phyloP scores from a whole-genome alignment of 2,888 invertebrate genomes.

The Mactromeris polynyma region DNA sequence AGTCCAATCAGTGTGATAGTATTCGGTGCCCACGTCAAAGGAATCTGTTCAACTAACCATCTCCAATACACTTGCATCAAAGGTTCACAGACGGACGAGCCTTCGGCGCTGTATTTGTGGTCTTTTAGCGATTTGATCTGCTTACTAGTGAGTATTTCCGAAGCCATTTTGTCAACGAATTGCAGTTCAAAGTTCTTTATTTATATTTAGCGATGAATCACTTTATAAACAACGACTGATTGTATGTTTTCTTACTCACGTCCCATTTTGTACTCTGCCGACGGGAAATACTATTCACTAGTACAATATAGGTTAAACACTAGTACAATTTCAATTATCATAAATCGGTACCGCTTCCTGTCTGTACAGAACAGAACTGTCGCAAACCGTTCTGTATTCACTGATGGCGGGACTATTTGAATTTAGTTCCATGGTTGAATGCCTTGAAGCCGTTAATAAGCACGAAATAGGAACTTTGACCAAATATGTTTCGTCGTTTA shows the following conservation, averaged over 20 bases:
- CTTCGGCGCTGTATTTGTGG: slow-evolving; percentile 97
- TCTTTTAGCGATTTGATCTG: slow-evolving; percentile 97
- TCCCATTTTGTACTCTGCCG: slow-evolving; percentile 71
- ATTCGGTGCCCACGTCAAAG: slow-evolving; percentile 99
- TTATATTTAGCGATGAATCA: not conserved
- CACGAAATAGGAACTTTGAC: too few species aligned
- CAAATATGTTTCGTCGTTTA: too few species aligned
- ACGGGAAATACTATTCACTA: too few species aligned
- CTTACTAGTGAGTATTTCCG: slow-evolving; percentile 80
- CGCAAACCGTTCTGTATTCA: too few species aligned
- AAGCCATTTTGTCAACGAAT: slow-evolving; percentile 43
- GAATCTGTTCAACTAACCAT: slow-evolving; percentile 94
- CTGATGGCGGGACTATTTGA: too few species aligned
- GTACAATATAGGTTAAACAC: too few species aligned
- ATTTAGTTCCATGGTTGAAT: too few species aligned
- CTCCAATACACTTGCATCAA: slow-evolving; percentile 98
- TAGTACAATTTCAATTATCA: too few species aligned
- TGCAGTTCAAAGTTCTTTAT: not conserved
- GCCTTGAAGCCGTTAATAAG: too few species aligned
- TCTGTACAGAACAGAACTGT: too few species aligned
- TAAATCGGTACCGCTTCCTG: too few species aligned
- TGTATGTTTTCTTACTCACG: slow-evolving; percentile 54
- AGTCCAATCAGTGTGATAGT: slow-evolving; percentile 97
- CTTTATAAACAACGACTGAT: slow-evolving; percentile 13
- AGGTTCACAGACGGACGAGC: slow-evolving; percentile 94